Evolutionary conservation across 2,797 vertebrate genomes (phyloP).

Genomic region (Anniella stebbinsi): DNA sequence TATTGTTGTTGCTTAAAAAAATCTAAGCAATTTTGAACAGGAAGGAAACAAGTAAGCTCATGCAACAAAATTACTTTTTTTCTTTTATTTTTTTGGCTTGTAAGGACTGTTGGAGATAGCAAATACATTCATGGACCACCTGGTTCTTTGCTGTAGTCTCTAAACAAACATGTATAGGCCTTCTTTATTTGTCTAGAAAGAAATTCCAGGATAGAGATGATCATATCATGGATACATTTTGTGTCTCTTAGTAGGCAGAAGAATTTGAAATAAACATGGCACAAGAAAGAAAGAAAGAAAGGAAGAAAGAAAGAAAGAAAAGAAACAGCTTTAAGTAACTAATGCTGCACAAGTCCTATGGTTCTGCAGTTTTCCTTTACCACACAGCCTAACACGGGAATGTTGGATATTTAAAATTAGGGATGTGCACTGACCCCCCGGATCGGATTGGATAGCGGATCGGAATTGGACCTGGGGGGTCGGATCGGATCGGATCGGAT

Average conservation of each 20-base stretch:
- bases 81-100: background rate
- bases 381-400: background rate
- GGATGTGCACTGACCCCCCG: too few species aligned
- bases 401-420: slow-evolving; percentile 4
- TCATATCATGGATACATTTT: slow-evolving; percentile 31
- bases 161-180: slow-evolving; percentile 42
- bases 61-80: background rate
- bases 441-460: too few species aligned
- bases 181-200: slow-evolving; percentile 41
- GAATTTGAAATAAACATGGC: slow-evolving; percentile 33
- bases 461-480: too few species aligned
- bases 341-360: slow-evolving; percentile 9
- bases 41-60: slow-evolving; percentile 3
- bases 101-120: slow-evolving; percentile 10
- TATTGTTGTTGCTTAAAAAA: background rate
- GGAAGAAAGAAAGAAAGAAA: background rate
- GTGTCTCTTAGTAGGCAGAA: slow-evolving; percentile 18
- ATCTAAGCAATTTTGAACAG: background rate
- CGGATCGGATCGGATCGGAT: too few species aligned
- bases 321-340: background rate
- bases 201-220: slow-evolving; percentile 31
- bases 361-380: background rate
- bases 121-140: slow-evolving; percentile 35
- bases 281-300: background rate
- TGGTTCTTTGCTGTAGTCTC: slow-evolving; percentile 31